These are phyloP conservation scores for Galaxea fascicularis DNA, from an alignment of 92 coral and sea anemone species.

Conservation along the genomic window DNA sequence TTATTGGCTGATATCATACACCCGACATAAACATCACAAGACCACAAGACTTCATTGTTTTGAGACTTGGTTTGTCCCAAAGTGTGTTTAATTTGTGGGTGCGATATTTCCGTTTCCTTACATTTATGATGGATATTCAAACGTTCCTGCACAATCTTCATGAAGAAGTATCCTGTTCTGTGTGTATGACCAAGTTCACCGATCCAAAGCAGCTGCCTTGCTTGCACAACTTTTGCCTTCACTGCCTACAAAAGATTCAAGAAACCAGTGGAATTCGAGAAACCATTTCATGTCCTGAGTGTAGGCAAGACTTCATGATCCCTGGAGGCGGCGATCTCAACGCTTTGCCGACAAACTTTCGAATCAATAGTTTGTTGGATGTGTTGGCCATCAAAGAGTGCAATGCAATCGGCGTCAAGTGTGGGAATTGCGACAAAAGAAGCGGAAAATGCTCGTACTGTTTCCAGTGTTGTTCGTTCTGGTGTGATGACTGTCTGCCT, in stretches of 20 bases:
- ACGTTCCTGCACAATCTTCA: background rate
- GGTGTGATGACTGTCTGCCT: conserved; percentile 37
- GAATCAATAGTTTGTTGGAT: conserved; percentile 50
- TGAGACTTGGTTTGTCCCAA: too few species aligned
- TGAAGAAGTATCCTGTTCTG: conserved; percentile 38
- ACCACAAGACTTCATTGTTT: too few species aligned
- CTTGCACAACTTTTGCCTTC: conserved; percentile 47
- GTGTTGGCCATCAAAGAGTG: conserved; percentile 33
- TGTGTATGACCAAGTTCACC: conserved; percentile 35
- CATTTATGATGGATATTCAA: conserved; percentile 1
- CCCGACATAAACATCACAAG: too few species aligned
- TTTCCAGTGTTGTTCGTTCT: conserved; percentile 43
- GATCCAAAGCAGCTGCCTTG: conserved; percentile 54
- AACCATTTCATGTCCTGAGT: conserved; percentile 30
- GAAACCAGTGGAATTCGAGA: background rate
- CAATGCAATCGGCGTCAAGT: conserved; percentile 6
- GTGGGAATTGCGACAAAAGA: conserved; percentile 42
- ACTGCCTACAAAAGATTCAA: conserved; percentile 33
- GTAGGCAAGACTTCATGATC: conserved; percentile 11
- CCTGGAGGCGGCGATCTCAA: conserved; percentile 34
- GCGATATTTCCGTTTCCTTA: too few species aligned
- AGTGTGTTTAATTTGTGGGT: too few species aligned
- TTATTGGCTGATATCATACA: too few species aligned
- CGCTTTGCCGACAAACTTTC: conserved; percentile 40
- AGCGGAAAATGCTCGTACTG: conserved; percentile 34